Base-by-base conservation (phyloP, 2,888 invertebrate genomes). In the Drosophila limbata region DNA sequence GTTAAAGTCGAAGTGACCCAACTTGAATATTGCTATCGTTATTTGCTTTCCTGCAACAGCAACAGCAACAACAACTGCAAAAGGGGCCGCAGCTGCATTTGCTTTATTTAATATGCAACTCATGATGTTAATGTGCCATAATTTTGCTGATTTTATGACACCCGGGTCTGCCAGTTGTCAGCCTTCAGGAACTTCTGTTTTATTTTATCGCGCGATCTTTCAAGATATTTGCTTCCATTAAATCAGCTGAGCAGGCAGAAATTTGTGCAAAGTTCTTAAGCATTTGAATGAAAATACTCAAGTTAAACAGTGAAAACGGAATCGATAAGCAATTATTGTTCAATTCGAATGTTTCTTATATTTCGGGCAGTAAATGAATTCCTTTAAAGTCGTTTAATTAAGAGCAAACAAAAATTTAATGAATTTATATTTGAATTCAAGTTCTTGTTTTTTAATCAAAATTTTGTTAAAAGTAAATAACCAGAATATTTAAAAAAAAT, bases 91-190 rank as follows among this genome's bases (percentile, higher is more conserved):
- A 70, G 72, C 61, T 70, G 70, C 70, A 72, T 15, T 73, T 66
- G 56, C 57, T 45, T 73, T 59, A 67, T 59, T 71, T 67, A 67
- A 71, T 67, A 57, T 73, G 71, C 72, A 71, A 37, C 56, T 53
- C 39, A 28, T 40, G 53, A 45, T 62, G 57, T 50, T 67, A 61
- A 72, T 70, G 66, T 35, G 56, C 51, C 25, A 53, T 70, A 39
- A 61, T 53, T 61, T 50, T 37, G 57, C 10, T 35, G 39, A 44
- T 52, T 69, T 69, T 60, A 66, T 55, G 44, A 45, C 19, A 25
- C 57, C 13, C 21, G 37, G 37, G n/a, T 62, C 62, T 53, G 55
- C 11, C 31, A 33, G 39, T 5, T 53, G 53, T 62, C 47, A 37
- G 44, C 33, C 40, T 53, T 45, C 11, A 21, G 47, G 21, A 35